phyloP scores from a whole-genome alignment of 2,888 invertebrate species.

The Eilema griseolum region DNA sequence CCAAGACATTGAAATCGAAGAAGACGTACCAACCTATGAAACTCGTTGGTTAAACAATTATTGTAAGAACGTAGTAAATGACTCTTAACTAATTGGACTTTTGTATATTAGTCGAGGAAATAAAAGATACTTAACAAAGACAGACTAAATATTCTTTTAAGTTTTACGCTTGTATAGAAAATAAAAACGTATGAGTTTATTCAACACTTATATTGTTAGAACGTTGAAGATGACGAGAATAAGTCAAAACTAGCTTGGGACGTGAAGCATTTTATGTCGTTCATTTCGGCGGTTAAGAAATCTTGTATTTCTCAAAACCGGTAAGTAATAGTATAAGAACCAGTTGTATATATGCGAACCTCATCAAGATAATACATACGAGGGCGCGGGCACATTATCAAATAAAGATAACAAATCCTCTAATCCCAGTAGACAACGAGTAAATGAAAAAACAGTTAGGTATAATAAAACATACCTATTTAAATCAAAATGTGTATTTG shows the following conservation, averaged over 20 bases:
- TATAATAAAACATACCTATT: not conserved
- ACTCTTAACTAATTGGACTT: too few species aligned
- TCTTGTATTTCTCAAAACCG: slow-evolving; percentile 19
- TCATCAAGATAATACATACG: slow-evolving; percentile 16
- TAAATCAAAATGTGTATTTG: not conserved
- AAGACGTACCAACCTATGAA: not conserved
- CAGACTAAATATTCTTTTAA: too few species aligned
- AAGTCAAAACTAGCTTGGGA: not conserved
- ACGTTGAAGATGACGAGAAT: not conserved
- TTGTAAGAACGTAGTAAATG: not conserved
- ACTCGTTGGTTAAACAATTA: not conserved
- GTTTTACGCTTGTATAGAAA: not conserved
- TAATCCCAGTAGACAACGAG: slow-evolving; percentile 3
- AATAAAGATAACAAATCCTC: slow-evolving; percentile 27
- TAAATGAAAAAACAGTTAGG: not conserved
- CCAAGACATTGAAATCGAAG: not conserved
- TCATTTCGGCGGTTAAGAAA: not conserved
- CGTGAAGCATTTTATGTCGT: not conserved
- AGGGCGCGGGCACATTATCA: slow-evolving; percentile 33
- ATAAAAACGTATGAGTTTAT: not conserved
- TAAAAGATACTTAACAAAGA: too few species aligned
- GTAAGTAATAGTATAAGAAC: slow-evolving; percentile 32
- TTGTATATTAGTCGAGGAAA: too few species aligned
- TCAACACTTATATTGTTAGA: not conserved
- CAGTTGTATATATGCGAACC: slow-evolving; percentile 31